These are phyloP conservation scores for Muscina levida DNA, from an alignment of 2,888 invertebrate species.

Conservation along the genomic window DNA sequence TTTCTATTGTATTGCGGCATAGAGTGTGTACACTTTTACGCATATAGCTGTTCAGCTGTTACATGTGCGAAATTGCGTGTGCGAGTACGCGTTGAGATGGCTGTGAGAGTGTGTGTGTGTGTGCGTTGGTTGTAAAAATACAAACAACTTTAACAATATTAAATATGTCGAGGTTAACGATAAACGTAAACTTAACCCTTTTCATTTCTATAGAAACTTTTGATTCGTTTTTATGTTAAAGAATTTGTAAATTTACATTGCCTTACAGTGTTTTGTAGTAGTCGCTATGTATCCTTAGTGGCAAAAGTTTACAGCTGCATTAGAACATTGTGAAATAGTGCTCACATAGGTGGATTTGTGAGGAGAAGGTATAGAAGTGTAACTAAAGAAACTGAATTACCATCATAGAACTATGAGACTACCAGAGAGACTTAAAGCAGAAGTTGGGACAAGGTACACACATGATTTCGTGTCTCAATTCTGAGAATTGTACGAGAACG, in stretches of 20 bases:
- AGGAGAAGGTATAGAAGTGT: too few species aligned
- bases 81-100: background rate
- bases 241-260: conserved; percentile 52
- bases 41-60: conserved; percentile 13
- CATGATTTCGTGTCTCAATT: too few species aligned
- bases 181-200: conserved; percentile 58
- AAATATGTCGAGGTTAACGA: conserved; percentile 63
- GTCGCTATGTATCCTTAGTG: background rate
- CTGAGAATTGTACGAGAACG: too few species aligned
- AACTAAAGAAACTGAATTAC: too few species aligned
- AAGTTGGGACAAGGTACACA: too few species aligned
- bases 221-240: conserved; percentile 48
- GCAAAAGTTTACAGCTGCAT: conserved; percentile 3
- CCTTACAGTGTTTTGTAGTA: conserved; percentile 34
- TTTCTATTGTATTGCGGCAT: conserved; percentile 21
- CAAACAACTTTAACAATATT: conserved; percentile 47
- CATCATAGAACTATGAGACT: too few species aligned
- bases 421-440: too few species aligned
- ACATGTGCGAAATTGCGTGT: background rate
- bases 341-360: too few species aligned
- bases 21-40: background rate
- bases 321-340: too few species aligned
- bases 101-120: conserved; percentile 9
- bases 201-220: conserved; percentile 36
- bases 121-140: conserved; percentile 6